A percentile compares a stretch with the other conserved stretches of the same genome.
These are phyloP conservation scores for Drosophila parabipectinata DNA, from an alignment of 1,140 invertebrate genomes.

Conservation along the genomic window DNA sequence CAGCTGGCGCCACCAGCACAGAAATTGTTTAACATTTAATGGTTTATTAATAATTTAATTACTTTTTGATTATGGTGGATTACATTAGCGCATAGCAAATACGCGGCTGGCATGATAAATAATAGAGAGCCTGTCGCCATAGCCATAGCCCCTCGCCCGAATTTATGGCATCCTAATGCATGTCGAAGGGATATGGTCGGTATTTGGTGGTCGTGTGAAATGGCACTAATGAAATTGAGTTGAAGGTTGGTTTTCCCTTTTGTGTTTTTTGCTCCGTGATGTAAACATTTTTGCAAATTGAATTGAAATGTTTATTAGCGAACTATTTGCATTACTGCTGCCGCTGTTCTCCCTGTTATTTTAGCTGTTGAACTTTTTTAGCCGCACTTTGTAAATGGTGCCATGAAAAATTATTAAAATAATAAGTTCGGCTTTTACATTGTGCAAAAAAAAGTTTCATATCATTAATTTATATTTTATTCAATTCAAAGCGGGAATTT, in stretches of 20 bases:
- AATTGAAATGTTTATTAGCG: constrained; percentile 80
- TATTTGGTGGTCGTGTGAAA: constrained; percentile 32
- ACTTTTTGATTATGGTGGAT: constrained; percentile 81
- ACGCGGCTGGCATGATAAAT: constrained; percentile 56
- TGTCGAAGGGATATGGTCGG: neutral
- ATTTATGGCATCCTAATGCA: constrained; percentile 36
- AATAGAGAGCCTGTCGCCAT: constrained; percentile 36
- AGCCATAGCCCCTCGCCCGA: constrained; percentile 8
- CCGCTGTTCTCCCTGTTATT: constrained; percentile 50
- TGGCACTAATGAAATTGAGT: constrained; percentile 77
- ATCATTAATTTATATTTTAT: neutral
- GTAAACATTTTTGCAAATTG: constrained; percentile 74
- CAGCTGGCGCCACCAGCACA: constrained; percentile 47
- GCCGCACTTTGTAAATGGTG: constrained; percentile 61
- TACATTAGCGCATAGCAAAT: constrained; percentile 72
- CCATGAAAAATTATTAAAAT: constrained; percentile 68
- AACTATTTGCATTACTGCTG: constrained; percentile 42
- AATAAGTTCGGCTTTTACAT: constrained; percentile 19
- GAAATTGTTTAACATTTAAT: constrained; percentile 80
- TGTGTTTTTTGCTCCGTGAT: constrained; percentile 22
- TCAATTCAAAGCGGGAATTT: neutral
- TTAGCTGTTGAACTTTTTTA: constrained; percentile 24
- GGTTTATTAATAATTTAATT: constrained; percentile 83
- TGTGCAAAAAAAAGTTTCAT: neutral
- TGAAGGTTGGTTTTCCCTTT: constrained; percentile 73